These are phyloP conservation scores for Scaptomyza flava DNA, from an alignment of 2,888 invertebrate genomes.

Conservation along the genomic window DNA sequence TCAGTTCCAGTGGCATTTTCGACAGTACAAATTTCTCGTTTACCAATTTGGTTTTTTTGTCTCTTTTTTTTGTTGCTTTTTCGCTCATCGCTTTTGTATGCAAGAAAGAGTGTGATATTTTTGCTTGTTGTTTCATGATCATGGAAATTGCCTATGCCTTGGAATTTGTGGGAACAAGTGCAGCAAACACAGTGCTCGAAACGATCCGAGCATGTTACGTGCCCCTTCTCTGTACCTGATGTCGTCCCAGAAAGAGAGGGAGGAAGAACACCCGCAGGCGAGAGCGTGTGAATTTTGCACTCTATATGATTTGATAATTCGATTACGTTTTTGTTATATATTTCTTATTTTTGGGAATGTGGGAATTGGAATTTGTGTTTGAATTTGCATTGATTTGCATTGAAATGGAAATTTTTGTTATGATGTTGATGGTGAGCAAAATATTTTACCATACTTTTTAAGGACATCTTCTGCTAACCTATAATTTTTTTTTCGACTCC, in stretches of 20 bases:
- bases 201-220: slow-evolving; percentile 55
- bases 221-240: slow-evolving; percentile 29
- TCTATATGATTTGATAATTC: slow-evolving; percentile 23
- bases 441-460: no score
- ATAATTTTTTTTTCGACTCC: no score
- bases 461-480: no score
- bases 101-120: slow-evolving; percentile 73
- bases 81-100: slow-evolving; percentile 45
- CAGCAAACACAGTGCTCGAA: slow-evolving; percentile 38
- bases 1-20: slow-evolving; percentile 66
- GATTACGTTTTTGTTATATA: slow-evolving; percentile 2
- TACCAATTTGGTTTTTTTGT: slow-evolving; percentile 35
- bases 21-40: slow-evolving; percentile 64
- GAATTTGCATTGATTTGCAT: neutral
- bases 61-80: slow-evolving; percentile 30
- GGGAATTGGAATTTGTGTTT: slow-evolving; percentile 2
- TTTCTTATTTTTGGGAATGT: slow-evolving; percentile 15
- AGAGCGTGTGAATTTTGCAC: slow-evolving; percentile 71
- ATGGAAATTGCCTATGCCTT: slow-evolving; percentile 75
- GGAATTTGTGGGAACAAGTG: slow-evolving; percentile 79
- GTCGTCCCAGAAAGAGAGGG: neutral
- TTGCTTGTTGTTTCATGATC: slow-evolving; percentile 63
- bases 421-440: no score
- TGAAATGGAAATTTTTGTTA: neutral
- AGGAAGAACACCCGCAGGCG: slow-evolving; percentile 70